These are phyloP conservation scores for Schizaphis graminum DNA, from an alignment of 2,888 invertebrate species.

Conservation along the genomic window DNA sequence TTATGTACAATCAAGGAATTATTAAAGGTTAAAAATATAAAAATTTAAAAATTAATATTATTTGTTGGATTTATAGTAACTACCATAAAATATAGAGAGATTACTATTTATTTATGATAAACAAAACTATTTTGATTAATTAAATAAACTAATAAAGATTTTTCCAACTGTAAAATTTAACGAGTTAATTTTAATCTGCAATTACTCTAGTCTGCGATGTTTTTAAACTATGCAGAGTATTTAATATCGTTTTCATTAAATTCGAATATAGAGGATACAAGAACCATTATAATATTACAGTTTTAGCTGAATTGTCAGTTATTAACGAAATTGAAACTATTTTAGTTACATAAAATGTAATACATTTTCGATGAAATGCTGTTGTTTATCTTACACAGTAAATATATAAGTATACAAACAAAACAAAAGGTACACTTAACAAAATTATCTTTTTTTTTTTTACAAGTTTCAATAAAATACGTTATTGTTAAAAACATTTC, in stretches of 20 bases:
- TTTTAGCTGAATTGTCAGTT: conserved; percentile 1
- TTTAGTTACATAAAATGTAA: conserved; percentile 17
- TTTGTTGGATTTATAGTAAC: not conserved
- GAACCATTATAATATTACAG: conserved; percentile 2
- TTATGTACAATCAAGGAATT: not conserved
- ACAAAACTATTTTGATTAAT: not conserved
- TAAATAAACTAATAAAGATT: not conserved
- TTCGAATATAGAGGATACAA: not conserved
- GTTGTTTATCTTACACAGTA: conserved; percentile 14
- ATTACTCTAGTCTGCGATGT: not conserved
- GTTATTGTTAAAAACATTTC: conserved; percentile 12
- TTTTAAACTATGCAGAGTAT: conserved; percentile 11
- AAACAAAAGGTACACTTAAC: conserved; percentile 35
- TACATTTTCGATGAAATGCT: conserved; percentile 10
- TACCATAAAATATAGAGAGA: not conserved
- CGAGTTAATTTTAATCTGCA: not conserved
- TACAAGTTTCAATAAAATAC: conserved; percentile 27
- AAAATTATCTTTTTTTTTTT: conserved; percentile 37
- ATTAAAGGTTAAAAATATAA: not conserved
- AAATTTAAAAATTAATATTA: not conserved
- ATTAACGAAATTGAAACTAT: conserved; percentile 21
- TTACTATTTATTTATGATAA: not conserved
- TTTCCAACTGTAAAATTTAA: not conserved
- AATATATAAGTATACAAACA: conserved; percentile 11
- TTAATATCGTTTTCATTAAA: conserved; percentile 17